Conservation (phyloP, 1,140 invertebrate species). For the Diabrotica virgifera region DNA sequence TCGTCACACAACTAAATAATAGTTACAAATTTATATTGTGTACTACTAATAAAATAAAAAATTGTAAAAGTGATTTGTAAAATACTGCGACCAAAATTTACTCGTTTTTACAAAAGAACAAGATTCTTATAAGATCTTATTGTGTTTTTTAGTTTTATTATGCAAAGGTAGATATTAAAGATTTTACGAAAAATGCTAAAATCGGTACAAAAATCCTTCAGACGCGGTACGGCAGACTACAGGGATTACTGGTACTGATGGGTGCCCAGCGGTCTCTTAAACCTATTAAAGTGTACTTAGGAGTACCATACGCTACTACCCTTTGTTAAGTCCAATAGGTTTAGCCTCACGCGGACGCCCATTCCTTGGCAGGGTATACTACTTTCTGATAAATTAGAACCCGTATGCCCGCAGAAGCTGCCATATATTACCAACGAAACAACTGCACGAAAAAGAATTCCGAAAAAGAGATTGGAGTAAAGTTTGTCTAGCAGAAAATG, state of each 20-base stretch:
- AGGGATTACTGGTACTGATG: constrained; percentile 73
- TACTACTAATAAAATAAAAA: no score
- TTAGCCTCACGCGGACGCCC: constrained; percentile 85
- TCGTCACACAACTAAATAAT: no score
- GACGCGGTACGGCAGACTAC: constrained; percentile 77
- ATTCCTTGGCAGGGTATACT: constrained; percentile 85
- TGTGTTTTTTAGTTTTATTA: not conserved
- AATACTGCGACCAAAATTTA: no score
- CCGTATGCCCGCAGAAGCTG: constrained; percentile 87
- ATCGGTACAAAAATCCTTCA: constrained; percentile 72
- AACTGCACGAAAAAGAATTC: constrained; percentile 77
- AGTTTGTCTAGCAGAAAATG: no score
- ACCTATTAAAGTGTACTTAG: constrained; percentile 70
- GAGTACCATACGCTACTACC: constrained; percentile 93
- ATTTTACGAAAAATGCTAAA: constrained; percentile 53
- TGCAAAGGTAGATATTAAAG: constrained; percentile 18
- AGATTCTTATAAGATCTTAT: not conserved
- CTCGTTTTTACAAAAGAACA: no score
- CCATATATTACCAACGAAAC: constrained; percentile 83
- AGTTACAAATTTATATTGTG: no score
- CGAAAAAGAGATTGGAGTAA: constrained; percentile 85
- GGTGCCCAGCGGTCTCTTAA: constrained; percentile 62
- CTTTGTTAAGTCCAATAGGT: constrained; percentile 80
- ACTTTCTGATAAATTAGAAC: constrained; percentile 73
- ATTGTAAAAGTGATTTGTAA: no score